These are phyloP conservation scores for Drosophila paramelanica DNA, from an alignment of 2,888 invertebrate species.

Conservation along the genomic window DNA sequence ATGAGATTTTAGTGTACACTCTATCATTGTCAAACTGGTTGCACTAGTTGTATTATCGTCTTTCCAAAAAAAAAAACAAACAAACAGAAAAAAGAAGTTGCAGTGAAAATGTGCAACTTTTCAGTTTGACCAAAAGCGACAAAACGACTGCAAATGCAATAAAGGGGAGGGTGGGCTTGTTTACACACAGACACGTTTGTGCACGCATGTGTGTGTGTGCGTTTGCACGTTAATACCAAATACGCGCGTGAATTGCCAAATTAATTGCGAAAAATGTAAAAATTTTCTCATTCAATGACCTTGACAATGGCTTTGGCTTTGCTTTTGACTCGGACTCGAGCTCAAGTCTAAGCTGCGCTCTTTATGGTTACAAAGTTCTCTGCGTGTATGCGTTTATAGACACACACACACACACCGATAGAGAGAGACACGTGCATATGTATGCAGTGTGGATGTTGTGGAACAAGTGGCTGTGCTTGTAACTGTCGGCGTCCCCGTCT, in stretches of 20 bases:
- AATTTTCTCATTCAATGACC: constrained; percentile 78
- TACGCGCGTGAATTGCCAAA: constrained; percentile 60
- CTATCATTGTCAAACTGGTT: constrained; percentile 50
- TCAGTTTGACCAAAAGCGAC: constrained; percentile 32
- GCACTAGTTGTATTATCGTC: constrained; percentile 17
- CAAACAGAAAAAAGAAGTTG: constrained; percentile 31
- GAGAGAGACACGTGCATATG: background rate
- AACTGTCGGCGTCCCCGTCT: constrained; percentile 24
- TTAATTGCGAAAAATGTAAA: constrained; percentile 74
- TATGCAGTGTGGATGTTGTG: constrained; percentile 12
- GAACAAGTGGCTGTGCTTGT: constrained; percentile 35
- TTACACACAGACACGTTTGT: background rate
- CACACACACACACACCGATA: background rate
- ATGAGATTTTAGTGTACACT: constrained; percentile 38
- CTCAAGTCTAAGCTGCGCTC: constrained; percentile 42
- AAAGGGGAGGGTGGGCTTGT: background rate
- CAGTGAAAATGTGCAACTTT: constrained; percentile 67
- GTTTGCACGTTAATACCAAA: constrained; percentile 51
- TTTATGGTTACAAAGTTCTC: constrained; percentile 51
- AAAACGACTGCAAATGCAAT: constrained; percentile 22
- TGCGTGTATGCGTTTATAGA: constrained; percentile 18
- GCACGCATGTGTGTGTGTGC: constrained; percentile 2
- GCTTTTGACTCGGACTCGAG: constrained; percentile 22
- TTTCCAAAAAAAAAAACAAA: constrained; percentile 35
- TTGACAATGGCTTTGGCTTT: constrained; percentile 73